Evolutionary conservation across 2,113 vertebrate species (phyloP).

Genomic region (Notiomystis cincta): DNA sequence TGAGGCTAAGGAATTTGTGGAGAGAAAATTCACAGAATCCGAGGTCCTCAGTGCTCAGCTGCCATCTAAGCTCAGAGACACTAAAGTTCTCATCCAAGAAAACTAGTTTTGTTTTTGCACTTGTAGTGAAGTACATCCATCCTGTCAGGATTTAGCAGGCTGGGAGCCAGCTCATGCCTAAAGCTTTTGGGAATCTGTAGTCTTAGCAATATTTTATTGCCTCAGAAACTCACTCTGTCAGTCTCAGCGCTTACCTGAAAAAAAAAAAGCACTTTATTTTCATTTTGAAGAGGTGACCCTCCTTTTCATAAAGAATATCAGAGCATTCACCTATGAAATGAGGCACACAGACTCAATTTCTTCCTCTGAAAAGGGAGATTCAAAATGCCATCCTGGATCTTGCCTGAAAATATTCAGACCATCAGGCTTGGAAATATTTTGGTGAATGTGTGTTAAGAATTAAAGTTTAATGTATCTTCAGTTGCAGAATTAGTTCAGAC

Average conservation of each 20-base stretch:
- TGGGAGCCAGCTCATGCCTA: background rate
- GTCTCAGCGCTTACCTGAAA: background rate
- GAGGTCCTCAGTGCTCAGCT: background rate
- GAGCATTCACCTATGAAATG: background rate
- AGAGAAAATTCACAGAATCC: background rate
- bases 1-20: background rate
- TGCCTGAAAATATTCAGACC: background rate
- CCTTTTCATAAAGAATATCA: background rate
- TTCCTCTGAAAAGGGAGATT: background rate
- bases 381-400: background rate
- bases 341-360: fast-evolving
- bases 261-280: background rate
- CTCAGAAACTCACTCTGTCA: background rate
- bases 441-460: fast-evolving
- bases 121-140: background rate
- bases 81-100: background rate
- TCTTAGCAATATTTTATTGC: background rate
- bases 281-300: background rate
- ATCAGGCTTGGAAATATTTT: background rate
- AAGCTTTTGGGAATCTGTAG: background rate
- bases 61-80: background rate
- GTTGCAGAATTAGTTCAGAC: no score
- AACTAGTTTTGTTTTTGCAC: background rate
- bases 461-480: background rate
- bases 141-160: background rate